These are phyloP conservation scores for Brachirus orientalis DNA, from an alignment of 2,113 vertebrate species.

Conservation along the genomic window DNA sequence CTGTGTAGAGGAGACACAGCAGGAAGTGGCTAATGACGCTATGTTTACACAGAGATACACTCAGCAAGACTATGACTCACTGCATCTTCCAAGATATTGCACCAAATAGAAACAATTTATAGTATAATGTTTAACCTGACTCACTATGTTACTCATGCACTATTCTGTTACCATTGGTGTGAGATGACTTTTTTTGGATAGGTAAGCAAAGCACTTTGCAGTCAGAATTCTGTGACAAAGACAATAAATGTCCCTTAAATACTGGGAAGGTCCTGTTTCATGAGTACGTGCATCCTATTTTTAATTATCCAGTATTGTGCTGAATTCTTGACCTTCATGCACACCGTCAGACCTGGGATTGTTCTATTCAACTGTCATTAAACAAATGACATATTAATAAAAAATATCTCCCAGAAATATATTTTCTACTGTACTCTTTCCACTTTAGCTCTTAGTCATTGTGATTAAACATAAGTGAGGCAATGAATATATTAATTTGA, in stretches of 20 bases:
- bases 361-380: no score
- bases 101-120: slow-evolving; percentile 18
- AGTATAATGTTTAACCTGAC: slow-evolving; percentile 42
- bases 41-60: slow-evolving; percentile 58
- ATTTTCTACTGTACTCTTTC: no score
- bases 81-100: slow-evolving; percentile 2
- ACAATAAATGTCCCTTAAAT: background rate
- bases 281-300: background rate
- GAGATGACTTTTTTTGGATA: no score
- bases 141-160: slow-evolving; percentile 29
- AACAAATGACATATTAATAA: no score
- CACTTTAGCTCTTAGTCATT: no score
- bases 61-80: slow-evolving; percentile 24
- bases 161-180: background rate
- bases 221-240: no score
- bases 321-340: background rate
- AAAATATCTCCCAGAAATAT: no score
- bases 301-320: background rate
- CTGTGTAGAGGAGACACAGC: slow-evolving; percentile 28
- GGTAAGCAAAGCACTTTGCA: no score
- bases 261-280: background rate
- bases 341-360: background rate
- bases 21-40: slow-evolving; percentile 64
- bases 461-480: no score
- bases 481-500: no score